A percentile compares a stretch with the other conserved stretches of the same genome.
phyloP scores from a whole-genome alignment of 2,113 vertebrate species.

The Equus przewalskii region DNA sequence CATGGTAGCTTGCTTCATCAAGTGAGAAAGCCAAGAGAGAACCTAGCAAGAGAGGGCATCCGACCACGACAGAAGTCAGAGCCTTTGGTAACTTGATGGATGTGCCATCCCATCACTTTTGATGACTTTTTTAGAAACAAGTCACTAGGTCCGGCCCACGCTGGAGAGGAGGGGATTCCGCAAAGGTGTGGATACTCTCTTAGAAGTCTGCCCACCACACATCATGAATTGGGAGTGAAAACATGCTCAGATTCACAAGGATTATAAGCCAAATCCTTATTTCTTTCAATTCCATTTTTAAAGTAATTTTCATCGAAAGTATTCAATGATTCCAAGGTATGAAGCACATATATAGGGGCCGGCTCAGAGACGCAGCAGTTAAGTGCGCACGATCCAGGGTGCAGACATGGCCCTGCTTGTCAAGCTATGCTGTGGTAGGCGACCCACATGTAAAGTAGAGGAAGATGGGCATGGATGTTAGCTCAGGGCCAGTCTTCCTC shows the following conservation, averaged over 20 bases:
- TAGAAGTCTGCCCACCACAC: background rate
- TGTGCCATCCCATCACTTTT: background rate
- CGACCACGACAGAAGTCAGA: background rate
- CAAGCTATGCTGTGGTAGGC: too few species aligned
- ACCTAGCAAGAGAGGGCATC: background rate
- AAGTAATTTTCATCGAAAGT: slow-evolving; percentile 31
- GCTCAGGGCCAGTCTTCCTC: too few species aligned
- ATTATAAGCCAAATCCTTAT: slow-evolving; percentile 38
- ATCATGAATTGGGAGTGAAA: slow-evolving; percentile 60
- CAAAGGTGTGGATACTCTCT: background rate
- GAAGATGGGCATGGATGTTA: too few species aligned
- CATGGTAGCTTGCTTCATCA: background rate
- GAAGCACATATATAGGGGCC: background rate
- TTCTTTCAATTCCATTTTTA: slow-evolving; percentile 18
- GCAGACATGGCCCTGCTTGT: too few species aligned
- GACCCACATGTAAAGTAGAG: too few species aligned
- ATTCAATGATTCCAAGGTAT: background rate
- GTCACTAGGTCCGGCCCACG: background rate
- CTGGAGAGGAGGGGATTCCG: background rate
- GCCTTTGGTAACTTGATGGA: background rate
- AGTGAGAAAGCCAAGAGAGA: background rate
- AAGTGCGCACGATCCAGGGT: too few species aligned
- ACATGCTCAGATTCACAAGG: slow-evolving; percentile 21
- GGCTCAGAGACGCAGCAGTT: too few species aligned
- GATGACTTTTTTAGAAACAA: background rate